Base-by-base conservation (phyloP, 2,888 invertebrate genomes). In the Exocentrus adspersus region DNA sequence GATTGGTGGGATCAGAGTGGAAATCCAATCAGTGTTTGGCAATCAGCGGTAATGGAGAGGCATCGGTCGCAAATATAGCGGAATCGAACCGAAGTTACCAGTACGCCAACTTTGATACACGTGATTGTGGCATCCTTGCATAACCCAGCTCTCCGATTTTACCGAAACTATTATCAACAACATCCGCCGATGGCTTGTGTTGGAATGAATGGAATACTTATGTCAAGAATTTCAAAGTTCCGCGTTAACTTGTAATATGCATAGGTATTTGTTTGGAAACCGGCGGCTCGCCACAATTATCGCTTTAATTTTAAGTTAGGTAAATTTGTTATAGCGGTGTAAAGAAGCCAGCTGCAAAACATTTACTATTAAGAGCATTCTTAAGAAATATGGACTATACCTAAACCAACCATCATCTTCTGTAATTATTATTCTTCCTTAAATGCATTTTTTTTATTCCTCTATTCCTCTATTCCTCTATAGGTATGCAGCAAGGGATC, bases 1-100 rank as follows among this genome's bases (percentile, higher is more conserved):
- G 75, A 76, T 77, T 77, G 72, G 72, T 67, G 74, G 77, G 79
- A 80, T 79, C 79, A 78, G 75, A 69, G 74, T 77, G 75, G 74
- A 77, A 79, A 80, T 80, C 80, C 79, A 80, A 80, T 80, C 80
- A 80, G 78, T 77, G 79, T 76, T 76, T 75, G 72, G 79, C 80
- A 80, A 80, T 80, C 79, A 79, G 74, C 77, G 74, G 78, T 79
- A 80, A 80, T 79, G 77, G 79, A 74, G 72, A 74, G 76, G 78
- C 75, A 76, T 77, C 75, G 76, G 75, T 72, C 71, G 71, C 75
- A 72, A 74, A 78, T 77, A 70, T 73, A 74, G 60, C 69, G 70
- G 65, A 71, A 70, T 70, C 60, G 66, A 68, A 59, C 57, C 54
- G 65, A 43, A 59, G 57, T 62, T 54, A 53, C 50, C 46, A 53